Percentiles rank a stretch among this genome's conserved stretches.
phyloP scores from a whole-genome alignment of 2,888 invertebrate genomes.

The Acleris sparsana region DNA sequence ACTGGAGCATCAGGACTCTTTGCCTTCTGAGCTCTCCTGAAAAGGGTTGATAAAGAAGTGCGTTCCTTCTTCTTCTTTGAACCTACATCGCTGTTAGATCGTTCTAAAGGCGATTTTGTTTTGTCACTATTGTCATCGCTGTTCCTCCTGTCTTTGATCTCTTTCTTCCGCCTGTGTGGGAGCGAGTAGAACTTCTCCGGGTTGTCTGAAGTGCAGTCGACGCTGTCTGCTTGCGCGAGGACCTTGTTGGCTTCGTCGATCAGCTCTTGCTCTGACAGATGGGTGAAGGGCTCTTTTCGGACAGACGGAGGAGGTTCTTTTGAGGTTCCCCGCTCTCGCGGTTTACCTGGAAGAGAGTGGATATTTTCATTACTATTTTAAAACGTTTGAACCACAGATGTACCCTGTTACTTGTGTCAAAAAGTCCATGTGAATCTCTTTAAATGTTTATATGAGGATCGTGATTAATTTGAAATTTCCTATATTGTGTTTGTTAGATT shows the following conservation, averaged over 20 bases:
- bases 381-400: background rate
- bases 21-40: slow-evolving; percentile 84
- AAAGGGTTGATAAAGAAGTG: slow-evolving; percentile 87
- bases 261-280: slow-evolving; percentile 88
- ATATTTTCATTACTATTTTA: background rate
- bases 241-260: slow-evolving; percentile 90
- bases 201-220: slow-evolving; percentile 86
- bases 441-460: too few relatives aligned
- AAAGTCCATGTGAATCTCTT: too few relatives aligned
- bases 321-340: slow-evolving; percentile 71
- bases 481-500: too few relatives aligned
- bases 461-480: too few relatives aligned
- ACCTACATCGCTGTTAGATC: slow-evolving; percentile 84
- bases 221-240: slow-evolving; percentile 88
- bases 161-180: slow-evolving; percentile 85
- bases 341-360: slow-evolving; percentile 68
- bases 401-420: background rate
- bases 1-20: slow-evolving; percentile 79
- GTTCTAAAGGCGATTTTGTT: slow-evolving; percentile 71
- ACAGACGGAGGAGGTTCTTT: slow-evolving; percentile 59
- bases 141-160: slow-evolving; percentile 71
- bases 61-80: slow-evolving; percentile 77
- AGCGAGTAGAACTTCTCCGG: slow-evolving; percentile 88
- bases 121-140: slow-evolving; percentile 79
- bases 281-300: slow-evolving; percentile 84